Conservation (phyloP, 2,113 vertebrate genomes). For the Emydura subglobosa region DNA sequence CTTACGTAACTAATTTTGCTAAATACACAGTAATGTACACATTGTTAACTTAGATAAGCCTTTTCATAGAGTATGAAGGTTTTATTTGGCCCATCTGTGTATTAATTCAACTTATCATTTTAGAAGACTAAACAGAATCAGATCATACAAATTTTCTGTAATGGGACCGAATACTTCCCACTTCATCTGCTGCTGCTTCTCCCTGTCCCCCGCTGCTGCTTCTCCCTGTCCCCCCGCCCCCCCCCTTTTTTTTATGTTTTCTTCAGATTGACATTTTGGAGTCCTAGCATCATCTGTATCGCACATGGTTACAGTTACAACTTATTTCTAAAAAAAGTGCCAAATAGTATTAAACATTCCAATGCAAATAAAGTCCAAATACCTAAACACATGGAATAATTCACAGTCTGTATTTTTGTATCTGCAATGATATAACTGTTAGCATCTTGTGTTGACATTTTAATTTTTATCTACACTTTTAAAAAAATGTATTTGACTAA, state of each 20-base stretch:
- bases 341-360: background rate
- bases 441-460: background rate
- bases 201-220: no score
- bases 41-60: background rate
- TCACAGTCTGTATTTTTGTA: background rate
- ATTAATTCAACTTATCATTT: background rate
- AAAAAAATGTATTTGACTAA: background rate
- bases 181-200: background rate
- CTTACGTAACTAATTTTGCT: background rate
- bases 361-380: background rate
- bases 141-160: background rate
- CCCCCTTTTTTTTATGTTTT: background rate
- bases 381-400: background rate
- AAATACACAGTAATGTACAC: background rate
- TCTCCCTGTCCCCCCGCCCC: background rate
- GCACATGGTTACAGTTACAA: background rate
- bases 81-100: background rate
- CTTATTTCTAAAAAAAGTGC: background rate
- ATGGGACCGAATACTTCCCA: background rate
- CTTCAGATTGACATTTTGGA: background rate
- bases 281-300: rapidly evolving
- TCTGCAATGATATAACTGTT: background rate
- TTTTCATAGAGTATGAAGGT: background rate
- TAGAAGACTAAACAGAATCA: background rate
- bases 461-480: background rate